These are phyloP conservation scores for Percopsis omiscomaycus DNA, from an alignment of 2,797 vertebrate species.

Conservation along the genomic window DNA sequence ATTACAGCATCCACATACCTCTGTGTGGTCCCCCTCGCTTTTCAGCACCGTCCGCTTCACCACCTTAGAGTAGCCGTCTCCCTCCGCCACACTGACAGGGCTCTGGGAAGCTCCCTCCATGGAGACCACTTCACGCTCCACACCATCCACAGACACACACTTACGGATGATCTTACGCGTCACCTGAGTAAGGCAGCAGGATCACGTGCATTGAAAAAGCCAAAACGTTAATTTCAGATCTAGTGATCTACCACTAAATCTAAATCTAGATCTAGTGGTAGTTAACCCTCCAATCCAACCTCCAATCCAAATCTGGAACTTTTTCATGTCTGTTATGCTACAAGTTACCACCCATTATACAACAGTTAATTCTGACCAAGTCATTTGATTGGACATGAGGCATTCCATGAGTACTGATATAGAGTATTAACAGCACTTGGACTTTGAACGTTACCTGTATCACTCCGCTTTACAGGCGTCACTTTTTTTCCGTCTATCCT, in stretches of 20 bases:
- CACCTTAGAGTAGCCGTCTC: conserved; percentile 83
- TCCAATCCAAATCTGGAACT: no score
- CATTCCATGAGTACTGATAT: no score
- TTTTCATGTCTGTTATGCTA: no score
- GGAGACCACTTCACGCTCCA: conserved; percentile 77
- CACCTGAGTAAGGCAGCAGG: conserved; percentile 71
- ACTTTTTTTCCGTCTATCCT: no score
- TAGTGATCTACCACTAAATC: no score
- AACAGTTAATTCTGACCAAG: no score
- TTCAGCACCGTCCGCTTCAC: conserved; percentile 86
- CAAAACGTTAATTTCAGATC: not conserved
- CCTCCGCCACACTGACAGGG: conserved; percentile 69
- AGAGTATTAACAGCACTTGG: no score
- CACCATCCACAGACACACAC: conserved; percentile 81
- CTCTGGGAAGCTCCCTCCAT: conserved; percentile 76
- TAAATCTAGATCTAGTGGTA: not conserved
- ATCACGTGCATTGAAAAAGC: conserved; percentile 5
- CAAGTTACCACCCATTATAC: no score
- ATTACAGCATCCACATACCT: conserved; percentile 73
- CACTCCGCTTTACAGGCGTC: no score
- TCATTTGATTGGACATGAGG: no score
- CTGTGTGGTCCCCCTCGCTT: conserved; percentile 85
- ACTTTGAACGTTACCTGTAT: no score
- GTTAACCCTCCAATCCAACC: no score
- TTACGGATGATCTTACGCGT: conserved; percentile 87